Base-by-base conservation (phyloP, 2,888 invertebrate species). In the Lapara coniferarum region DNA sequence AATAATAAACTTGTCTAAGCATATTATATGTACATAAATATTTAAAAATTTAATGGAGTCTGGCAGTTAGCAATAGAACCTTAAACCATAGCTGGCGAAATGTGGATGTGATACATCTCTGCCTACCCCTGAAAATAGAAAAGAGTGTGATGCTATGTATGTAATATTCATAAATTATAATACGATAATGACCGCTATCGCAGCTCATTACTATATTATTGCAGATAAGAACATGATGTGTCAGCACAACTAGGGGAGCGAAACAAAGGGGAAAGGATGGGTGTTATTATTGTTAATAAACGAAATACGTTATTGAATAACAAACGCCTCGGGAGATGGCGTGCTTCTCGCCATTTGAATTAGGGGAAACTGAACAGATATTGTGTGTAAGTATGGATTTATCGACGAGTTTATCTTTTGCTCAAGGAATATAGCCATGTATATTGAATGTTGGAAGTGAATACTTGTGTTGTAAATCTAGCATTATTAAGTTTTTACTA, bases 191-290 rank as follows among this genome's bases (percentile, higher is more conserved):
- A 25, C 19, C 63, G 63, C 12, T 57, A 37, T 19, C 16, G 6
- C 10, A 55, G 19, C 63, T 63, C 63, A 66, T 73, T 75, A 78
- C 81, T 82, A 81, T 82, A 81, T 83, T 76, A 76, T 75, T 76
- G 81, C 77, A 81, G 82, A 80, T 77, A 82, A 82, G 74, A 78
- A 77, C 80, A 81, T 84, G 80, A 82, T 78, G 79, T 77, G 81
- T 83, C 85, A 82, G 78, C 81, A 70, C 73, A 73, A 72, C 75
- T 73, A 68, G 71, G 69, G 74, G 73, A 73, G 72, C 71, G 72
- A 58, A 37, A 44, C 56, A 68, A 66, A 75, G 76, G 77, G 74
- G 78, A 79, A 78, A 75, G 73, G 70, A 69, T 69, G 68, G 72
- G 70, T 71, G 71, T 75, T 81, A 76, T 77, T 76, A 77, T 77